Base-by-base conservation (phyloP, 2,888 invertebrate species). In the Aleiodes leptofemur region DNA sequence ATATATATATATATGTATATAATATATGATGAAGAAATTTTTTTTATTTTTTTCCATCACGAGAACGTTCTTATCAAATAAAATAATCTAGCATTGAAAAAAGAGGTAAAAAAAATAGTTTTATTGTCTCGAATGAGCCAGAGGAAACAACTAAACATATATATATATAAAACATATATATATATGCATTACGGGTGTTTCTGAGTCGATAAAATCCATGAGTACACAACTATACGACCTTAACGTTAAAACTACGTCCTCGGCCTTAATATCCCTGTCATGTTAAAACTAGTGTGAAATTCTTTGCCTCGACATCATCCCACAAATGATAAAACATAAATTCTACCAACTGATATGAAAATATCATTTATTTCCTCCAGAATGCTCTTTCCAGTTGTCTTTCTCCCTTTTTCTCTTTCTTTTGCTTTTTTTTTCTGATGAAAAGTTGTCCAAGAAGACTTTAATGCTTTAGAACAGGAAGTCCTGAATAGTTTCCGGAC, bases 171-270 rank as follows among this genome's bases (percentile, higher is more conserved):
- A 2, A 23, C 23, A 23, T 23, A 23, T 23, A 23, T 23, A 23
- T 23, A 23, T 23, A 23, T 1, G 14, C 8, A 69, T 38, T 31
- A n/a, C 34, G 11, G 53, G 11, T 23, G 56, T 56, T 69, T 56
- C 55, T 43, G 70, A 70, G 55, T 70, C 70, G 70, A 70, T 70
- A 70, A 43, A 70, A 70, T 56, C 56, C 48, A 70, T 23, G 53
- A 70, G 56, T 56, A 68, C 56, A 56, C 56, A 23, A 64, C 64
- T 9, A 23, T 11, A 64, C 48, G 64, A 64, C 64, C 64, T 64
- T 48, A 64, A 7, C 43, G 3, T 56, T 3, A 23, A 14, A 43
- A 64, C 64, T 14, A 48, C 43, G 64, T 64, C 64, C 64, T 64
- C 64, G 64, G 64, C 43, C 64, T 64, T 64, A 64, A 64, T 64